Conservation (phyloP, 1,140 invertebrate species). For the Lepidurus couesii region DNA sequence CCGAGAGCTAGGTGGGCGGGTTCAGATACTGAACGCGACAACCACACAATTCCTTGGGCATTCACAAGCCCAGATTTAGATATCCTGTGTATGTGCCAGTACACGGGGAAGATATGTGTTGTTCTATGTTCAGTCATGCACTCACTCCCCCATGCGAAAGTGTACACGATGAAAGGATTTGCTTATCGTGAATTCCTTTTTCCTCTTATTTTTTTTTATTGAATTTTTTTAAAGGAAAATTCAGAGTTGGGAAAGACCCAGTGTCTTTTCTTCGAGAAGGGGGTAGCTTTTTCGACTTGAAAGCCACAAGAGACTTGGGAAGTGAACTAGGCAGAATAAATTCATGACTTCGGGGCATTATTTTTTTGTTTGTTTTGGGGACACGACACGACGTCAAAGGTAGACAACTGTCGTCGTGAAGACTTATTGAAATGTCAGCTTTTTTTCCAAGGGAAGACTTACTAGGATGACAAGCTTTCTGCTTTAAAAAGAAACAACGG, state of each 20-base stretch:
- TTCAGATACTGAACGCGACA: slow-evolving; percentile 4
- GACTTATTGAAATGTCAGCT: neutral
- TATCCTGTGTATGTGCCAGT: neutral
- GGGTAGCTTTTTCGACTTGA: neutral
- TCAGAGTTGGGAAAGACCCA: no score
- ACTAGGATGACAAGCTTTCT: neutral
- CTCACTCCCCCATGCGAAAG: neutral
- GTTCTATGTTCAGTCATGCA: slow-evolving; percentile 5
- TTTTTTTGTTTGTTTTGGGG: neutral
- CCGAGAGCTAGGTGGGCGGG: neutral
- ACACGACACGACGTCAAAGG: neutral
- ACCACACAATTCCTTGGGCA: slow-evolving; percentile 1
- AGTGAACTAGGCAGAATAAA: neutral
- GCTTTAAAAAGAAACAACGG: neutral
- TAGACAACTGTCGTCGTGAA: neutral
- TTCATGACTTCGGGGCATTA: neutral
- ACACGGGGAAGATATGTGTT: slow-evolving; percentile 3
- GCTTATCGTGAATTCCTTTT: neutral
- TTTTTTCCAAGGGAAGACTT: neutral
- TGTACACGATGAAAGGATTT: slow-evolving; percentile 15
- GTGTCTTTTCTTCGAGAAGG: no score
- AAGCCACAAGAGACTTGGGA: neutral
- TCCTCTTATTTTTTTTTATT: neutral
- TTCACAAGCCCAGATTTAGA: slow-evolving; percentile 1
- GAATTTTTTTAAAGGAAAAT: no score